phyloP scores from a whole-genome alignment of 2,888 invertebrate genomes.

The Penaeus monodon region DNA sequence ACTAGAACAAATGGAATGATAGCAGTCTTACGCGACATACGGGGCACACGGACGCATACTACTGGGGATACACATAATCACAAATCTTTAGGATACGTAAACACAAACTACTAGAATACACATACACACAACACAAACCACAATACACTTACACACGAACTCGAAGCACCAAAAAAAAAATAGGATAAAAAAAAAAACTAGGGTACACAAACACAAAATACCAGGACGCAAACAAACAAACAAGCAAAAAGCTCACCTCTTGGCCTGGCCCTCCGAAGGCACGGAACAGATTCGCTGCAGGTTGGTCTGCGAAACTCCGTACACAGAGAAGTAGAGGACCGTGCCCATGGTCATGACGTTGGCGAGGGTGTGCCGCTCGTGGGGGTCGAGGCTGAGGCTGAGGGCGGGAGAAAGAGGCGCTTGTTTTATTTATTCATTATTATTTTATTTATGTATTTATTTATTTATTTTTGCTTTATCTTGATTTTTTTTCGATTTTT shows the following conservation, averaged over 20 bases:
- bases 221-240: not conserved
- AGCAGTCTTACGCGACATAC: no score
- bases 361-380: not conserved
- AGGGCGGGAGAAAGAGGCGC: not conserved
- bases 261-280: not conserved
- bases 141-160: no score
- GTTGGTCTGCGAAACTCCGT: not conserved
- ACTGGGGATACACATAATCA: not conserved
- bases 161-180: not conserved
- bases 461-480: no score
- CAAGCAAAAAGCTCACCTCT: not conserved
- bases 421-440: no score
- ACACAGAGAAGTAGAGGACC: not conserved
- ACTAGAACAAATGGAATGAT: no score
- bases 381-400: not conserved
- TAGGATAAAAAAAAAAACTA: no score
- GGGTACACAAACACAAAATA: no score
- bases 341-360: not conserved
- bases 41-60: not conserved
- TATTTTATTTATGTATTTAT: no score
- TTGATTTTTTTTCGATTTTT: no score
- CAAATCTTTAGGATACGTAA: not conserved
- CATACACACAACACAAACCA: no score
- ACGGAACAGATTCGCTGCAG: not conserved
- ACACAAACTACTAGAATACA: not conserved